phyloP scores from a whole-genome alignment of 2,113 vertebrate species.

The Ardeotis arabs region DNA sequence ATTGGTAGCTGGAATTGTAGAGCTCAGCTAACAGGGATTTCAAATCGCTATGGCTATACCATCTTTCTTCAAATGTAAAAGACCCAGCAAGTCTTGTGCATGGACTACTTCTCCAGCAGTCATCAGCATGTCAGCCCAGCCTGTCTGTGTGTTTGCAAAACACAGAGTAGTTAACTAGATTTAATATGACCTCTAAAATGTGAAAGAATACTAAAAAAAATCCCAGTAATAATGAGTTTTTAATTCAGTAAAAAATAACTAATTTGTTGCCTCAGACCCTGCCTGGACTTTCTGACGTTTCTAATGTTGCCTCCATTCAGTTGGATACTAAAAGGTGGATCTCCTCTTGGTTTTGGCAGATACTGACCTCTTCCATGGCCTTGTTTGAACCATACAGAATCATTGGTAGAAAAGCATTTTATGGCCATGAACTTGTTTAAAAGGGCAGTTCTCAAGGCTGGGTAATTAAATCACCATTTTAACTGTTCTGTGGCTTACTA shows the following conservation, averaged over 20 bases:
- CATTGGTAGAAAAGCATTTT: conserved; percentile 64
- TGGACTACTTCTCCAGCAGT: not conserved
- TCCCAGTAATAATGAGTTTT: not conserved
- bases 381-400: conserved; percentile 63
- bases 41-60: not conserved
- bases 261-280: conserved; percentile 47
- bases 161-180: not conserved
- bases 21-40: not conserved
- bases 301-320: conserved; percentile 46
- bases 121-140: not conserved
- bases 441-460: conserved; percentile 57
- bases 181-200: conserved; percentile 40
- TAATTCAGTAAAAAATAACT: conserved; percentile 42
- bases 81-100: not conserved
- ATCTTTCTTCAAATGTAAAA: not conserved
- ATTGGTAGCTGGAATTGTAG: not conserved
- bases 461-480: conserved; percentile 63
- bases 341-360: conserved; percentile 63
- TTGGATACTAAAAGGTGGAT: conserved; percentile 42
- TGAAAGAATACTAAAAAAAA: not conserved
- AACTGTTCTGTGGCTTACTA: conserved; percentile 53
- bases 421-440: conserved; percentile 57
- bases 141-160: not conserved
- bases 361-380: conserved; percentile 56
- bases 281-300: conserved; percentile 58